Base-by-base conservation (phyloP, 2,797 vertebrate genomes). In the Halcyon smyrnensis region DNA sequence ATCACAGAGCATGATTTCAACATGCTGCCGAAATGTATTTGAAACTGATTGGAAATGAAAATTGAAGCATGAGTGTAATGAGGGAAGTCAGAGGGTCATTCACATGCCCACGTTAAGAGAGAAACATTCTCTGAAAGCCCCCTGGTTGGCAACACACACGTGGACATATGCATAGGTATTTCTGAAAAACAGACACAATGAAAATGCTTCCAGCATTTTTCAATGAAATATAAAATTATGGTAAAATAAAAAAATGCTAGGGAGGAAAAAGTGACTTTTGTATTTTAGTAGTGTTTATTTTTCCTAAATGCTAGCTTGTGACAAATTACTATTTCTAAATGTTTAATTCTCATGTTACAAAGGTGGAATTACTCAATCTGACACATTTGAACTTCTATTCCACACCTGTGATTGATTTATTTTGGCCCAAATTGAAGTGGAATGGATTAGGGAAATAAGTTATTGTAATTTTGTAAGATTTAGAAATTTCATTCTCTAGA, bases 1-100 rank as follows among this genome's bases (percentile, higher is more conserved):
- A 50, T 5, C 4, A 56, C 2, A 8, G 37, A 64, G 8, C 8
- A 36, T 27, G 5, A 8, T 51, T 73, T 80, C 64, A 0, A 0
- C 13, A 25, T 36, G 18, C 15, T 67, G 8, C 14, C 69, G 37
- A 86, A 84, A 82, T 27, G 11, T 39, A 28, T 17, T 63, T 80
- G n/a, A 71, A 87, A 68, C 24, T 37, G 6, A 1, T 37, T 90
- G 19, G 13, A 70, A 59, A 69, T 11, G 6, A 80, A 91, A 77
- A 25, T 24, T 75, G 51, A 84, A 75, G 15, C 18, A 12, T 17
- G 18, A 87, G 9, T 48, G 13, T 25, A 54, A 63, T 41, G 18
- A 74, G 2, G 3, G 41, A 69, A 88, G 18, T 62, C n/a, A 36
- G 3, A 43, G 12, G 14, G 13, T 51, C 10, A 21, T 53, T 77